These are phyloP conservation scores for Chrysemys picta DNA, from an alignment of 2,113 vertebrate genomes.

Conservation along the genomic window DNA sequence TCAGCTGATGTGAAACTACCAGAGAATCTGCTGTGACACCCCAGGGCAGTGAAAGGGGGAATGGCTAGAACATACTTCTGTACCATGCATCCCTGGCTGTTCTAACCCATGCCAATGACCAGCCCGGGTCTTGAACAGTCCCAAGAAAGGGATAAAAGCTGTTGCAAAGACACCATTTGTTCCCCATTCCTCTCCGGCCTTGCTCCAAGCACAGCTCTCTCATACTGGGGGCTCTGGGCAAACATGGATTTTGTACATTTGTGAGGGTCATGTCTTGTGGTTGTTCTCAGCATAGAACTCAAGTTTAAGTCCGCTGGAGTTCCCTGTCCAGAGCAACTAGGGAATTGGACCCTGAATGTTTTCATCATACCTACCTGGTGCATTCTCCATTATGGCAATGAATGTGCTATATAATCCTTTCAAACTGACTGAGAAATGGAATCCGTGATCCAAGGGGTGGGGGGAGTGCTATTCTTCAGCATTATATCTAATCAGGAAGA, in stretches of 20 bases:
- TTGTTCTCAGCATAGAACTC: background rate
- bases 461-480: background rate
- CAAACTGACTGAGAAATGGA: background rate
- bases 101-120: background rate
- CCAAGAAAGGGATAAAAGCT: background rate
- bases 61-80: background rate
- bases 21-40: background rate
- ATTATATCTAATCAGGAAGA: conserved; percentile 13
- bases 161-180: background rate
- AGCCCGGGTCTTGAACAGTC: background rate
- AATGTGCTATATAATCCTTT: background rate
- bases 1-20: background rate
- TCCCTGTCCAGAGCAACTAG: background rate
- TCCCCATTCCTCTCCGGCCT: background rate
- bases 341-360: background rate
- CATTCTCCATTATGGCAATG: background rate
- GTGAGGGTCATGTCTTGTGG: background rate
- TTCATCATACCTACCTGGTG: background rate
- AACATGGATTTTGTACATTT: background rate
- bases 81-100: background rate
- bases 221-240: background rate
- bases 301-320: background rate
- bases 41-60: background rate
- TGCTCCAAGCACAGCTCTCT: background rate
- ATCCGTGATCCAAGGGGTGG: background rate